Evolutionary conservation across 2,113 vertebrate genomes (phyloP), one percentile per base, ranked within the genome.

Genomic region (Calyptommatus sinebrachiatus): DNA sequence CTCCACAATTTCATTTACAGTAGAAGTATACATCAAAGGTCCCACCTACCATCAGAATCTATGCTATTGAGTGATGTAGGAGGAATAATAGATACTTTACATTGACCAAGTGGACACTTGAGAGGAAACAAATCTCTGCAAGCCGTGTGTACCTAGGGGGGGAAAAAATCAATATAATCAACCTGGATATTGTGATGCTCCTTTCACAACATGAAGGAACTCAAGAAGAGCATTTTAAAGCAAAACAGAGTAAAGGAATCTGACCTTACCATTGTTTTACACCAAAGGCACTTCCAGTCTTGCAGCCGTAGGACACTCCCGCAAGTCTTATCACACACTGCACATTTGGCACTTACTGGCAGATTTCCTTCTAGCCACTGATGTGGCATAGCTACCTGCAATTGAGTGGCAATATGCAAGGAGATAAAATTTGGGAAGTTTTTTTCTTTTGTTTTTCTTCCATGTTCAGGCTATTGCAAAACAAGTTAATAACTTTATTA

Each of bases 271-370:
- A 99, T 99, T 9, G 97, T 96, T 95, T 98, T 99, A 92, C 98
- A 99, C 98, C 98, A 99, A 85, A 99, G 97, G 94, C 98, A 99
- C 90, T 97, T 96, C 98, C 98, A 99, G 86, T 99, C 98, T 84
- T 99, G 98, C 68, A 99, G 95, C 45, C 98, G 95, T 60, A 99
- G 93, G 5, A 99, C 98, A 48, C 98, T 99, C 85, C 98, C 98
- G 71, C 98, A 99, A 0, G 98, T 99, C 93, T 99, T 99, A 93
- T 99, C 98, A 2, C 98, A 99, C 89, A 99, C 97, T 0, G 95
- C 96, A 53, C 98, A 99, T 92, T 97, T 99, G 95, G 98, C 98
- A 88, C 98, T 99, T 89, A 99, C 98, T 0, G 98, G 97, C 87
- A 99, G 93, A 90, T 99, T 99, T 18, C 98, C 98, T 85, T 99